phyloP scores from a whole-genome alignment of 2,113 vertebrate species.

The Heptranchias perlo region DNA sequence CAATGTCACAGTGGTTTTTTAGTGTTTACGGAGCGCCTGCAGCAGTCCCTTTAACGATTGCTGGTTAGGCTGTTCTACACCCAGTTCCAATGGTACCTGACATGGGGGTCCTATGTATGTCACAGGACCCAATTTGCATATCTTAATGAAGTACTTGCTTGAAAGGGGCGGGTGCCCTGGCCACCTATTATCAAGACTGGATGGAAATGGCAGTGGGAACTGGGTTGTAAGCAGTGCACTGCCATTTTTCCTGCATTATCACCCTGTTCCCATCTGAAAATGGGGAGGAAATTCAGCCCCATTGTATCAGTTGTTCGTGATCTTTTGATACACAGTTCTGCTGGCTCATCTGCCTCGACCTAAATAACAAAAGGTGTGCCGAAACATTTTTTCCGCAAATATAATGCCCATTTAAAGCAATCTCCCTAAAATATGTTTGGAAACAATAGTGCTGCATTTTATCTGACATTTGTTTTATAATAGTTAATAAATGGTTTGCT shows the following conservation, averaged over 20 bases:
- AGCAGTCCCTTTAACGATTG: neutral
- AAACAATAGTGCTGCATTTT: neutral
- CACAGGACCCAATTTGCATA: neutral
- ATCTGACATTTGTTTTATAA: neutral
- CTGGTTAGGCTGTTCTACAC: neutral
- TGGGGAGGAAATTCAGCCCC: neutral
- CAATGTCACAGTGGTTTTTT: neutral
- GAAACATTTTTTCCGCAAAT: neutral
- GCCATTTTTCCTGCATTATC: neutral
- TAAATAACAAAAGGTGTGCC: neutral
- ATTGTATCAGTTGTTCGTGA: neutral
- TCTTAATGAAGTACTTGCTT: neutral
- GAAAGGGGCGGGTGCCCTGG: neutral
- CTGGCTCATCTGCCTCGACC: neutral
- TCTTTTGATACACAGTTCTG: neutral
- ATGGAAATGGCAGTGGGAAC: neutral
- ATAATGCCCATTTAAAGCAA: neutral
- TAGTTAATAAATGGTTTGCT: neutral
- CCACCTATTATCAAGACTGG: neutral
- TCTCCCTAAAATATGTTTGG: neutral
- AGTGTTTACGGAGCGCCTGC: neutral
- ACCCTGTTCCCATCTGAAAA: neutral
- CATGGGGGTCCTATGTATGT: neutral
- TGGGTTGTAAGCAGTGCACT: neutral
- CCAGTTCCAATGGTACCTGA: neutral